Evolutionary conservation across 2,888 invertebrate genomes (phyloP).

Genomic region (Thecophora atra): DNA sequence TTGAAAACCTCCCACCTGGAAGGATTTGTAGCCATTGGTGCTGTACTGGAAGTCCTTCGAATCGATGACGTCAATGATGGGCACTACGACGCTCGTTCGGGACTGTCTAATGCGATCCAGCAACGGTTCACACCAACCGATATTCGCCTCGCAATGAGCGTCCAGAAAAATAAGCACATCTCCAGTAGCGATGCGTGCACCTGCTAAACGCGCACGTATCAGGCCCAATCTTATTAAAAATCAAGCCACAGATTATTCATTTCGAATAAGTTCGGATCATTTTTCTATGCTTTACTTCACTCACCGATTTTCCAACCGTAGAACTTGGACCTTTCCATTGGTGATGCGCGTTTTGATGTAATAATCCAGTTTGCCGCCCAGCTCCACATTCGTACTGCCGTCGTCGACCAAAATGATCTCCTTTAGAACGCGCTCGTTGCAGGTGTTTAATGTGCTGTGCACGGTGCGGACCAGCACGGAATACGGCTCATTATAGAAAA

Average conservation of each 20-base stretch:
- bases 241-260: neutral
- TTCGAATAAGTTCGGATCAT: neutral
- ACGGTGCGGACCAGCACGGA: conserved; percentile 82
- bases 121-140: conserved; percentile 88
- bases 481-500: conserved; percentile 92
- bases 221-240: conserved; percentile 75
- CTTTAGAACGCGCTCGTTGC: conserved; percentile 73
- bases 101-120: conserved; percentile 85
- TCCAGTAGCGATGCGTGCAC: conserved; percentile 83
- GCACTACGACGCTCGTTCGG: conserved; percentile 83
- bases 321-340: conserved; percentile 74
- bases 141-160: conserved; percentile 88
- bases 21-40: conserved; percentile 65
- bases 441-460: conserved; percentile 77
- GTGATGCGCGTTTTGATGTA: conserved; percentile 81
- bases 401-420: conserved; percentile 97
- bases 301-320: conserved; percentile 78
- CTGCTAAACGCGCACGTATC: conserved; percentile 88
- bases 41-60: conserved; percentile 67
- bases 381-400: conserved; percentile 80
- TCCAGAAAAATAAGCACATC: conserved; percentile 88
- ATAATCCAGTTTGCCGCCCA: conserved; percentile 79
- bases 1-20: conserved; percentile 66
- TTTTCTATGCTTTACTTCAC: conserved; percentile 39
- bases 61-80: conserved; percentile 95